Percentiles rank a stretch among this genome's conserved stretches.
phyloP scores from a whole-genome alignment of 2,113 vertebrate genomes.

The Nettapus auritus region DNA sequence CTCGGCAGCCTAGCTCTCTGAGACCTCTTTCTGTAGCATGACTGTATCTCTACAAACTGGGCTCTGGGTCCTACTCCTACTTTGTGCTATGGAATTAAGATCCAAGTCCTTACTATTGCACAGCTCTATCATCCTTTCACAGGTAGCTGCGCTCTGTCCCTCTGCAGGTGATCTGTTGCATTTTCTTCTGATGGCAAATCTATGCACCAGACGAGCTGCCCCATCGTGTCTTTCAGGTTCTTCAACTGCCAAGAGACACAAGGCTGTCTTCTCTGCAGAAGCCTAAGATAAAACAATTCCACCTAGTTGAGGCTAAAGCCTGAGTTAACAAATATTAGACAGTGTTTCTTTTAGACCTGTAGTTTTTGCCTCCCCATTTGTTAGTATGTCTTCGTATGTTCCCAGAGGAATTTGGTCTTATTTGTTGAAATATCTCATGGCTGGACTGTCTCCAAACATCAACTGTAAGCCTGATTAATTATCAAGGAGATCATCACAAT shows the following conservation, averaged over 20 bases:
- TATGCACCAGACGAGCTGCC: neutral
- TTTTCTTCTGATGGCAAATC: neutral
- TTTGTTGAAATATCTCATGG: neutral
- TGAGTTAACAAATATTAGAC: neutral
- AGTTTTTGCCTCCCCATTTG: neutral
- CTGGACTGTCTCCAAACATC: constrained; percentile 9
- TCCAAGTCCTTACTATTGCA: neutral
- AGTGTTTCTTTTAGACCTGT: neutral
- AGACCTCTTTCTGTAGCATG: neutral
- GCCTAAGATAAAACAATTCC: neutral
- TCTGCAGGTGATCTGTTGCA: neutral
- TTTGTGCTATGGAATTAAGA: neutral
- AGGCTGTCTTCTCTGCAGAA: neutral
- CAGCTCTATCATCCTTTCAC: neutral
- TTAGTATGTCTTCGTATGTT: neutral
- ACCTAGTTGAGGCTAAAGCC: neutral
- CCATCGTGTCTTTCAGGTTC: neutral
- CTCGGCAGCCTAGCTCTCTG: neutral
- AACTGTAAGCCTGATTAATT: constrained; percentile 32
- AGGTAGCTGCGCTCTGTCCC: neutral
- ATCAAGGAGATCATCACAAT: constrained; percentile 39
- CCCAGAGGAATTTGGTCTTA: neutral
- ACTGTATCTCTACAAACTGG: neutral
- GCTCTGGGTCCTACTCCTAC: neutral
- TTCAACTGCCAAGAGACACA: neutral